Conservation (phyloP, 1,140 invertebrate genomes). For the Macrobrachium rosenbergii region DNA sequence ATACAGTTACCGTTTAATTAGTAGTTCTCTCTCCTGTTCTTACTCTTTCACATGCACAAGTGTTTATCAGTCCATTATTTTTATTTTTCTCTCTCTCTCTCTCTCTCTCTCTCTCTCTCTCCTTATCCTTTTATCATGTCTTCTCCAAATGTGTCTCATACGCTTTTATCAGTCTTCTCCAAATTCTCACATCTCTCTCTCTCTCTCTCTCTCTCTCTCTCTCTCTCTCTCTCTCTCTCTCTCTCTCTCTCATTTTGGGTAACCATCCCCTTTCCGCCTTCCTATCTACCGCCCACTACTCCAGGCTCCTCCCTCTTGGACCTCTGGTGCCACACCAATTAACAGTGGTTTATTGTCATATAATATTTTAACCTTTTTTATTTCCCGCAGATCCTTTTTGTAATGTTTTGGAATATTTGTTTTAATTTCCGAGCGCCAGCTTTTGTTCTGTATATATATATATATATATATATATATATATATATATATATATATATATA, state of each 20-base stretch:
- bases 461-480: background rate
- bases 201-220: slow-evolving; percentile 1
- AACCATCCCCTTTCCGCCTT: too few relatives aligned
- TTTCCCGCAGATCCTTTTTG: background rate
- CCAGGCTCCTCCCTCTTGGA: too few relatives aligned
- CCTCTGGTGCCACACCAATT: too few relatives aligned
- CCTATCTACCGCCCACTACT: too few relatives aligned
- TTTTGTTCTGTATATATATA: background rate
- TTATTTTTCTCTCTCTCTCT: background rate
- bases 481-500: background rate
- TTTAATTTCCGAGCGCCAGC: background rate
- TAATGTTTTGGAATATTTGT: background rate
- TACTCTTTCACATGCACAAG: background rate
- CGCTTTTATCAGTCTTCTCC: background rate
- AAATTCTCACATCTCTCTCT: too few relatives aligned
- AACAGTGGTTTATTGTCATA: background rate
- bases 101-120: slow-evolving; percentile 1
- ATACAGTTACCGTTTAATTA: background rate
- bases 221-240: background rate
- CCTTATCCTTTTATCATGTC: too few relatives aligned
- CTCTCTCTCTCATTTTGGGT: background rate
- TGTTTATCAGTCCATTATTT: too few relatives aligned
- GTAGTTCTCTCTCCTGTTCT: too few relatives aligned
- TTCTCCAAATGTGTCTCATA: background rate
- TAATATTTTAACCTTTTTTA: background rate